Evolutionary conservation across 2,888 invertebrate species (phyloP), one percentile per base, ranked within the genome.

Genomic region (Caenorhabditis panamensis): DNA sequence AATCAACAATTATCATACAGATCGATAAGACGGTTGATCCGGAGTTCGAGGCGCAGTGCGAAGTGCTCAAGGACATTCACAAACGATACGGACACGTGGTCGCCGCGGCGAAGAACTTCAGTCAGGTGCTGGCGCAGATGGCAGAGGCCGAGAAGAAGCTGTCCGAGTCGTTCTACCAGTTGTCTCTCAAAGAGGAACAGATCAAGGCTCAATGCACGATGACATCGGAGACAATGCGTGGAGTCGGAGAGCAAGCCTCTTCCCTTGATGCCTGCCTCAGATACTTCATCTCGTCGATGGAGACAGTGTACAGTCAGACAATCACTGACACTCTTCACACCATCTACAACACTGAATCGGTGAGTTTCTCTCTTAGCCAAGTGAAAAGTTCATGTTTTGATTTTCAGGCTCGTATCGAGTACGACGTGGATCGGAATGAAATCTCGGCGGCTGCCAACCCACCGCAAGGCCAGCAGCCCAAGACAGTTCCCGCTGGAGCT

Each of bases 361-460:
- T 95, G 44, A 93, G 95, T n/a, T n/a, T n/a, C n/a, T n/a, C n/a
- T n/a, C n/a, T n/a, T n/a, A n/a, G n/a, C n/a, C n/a, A n/a, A n/a
- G n/a, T n/a, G n/a, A n/a, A n/a, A n/a, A n/a, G n/a, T n/a, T n/a
- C n/a, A n/a, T n/a, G n/a, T n/a, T n/a, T n/a, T n/a, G n/a, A n/a
- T n/a, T n/a, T n/a, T n/a, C 76, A 85, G 84, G 87, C 88, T 18
- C 91, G 96, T 92, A 94, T 98, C 92, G 97, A 98, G 92, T 98
- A 96, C 92, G 98, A 99, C 93, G 98, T 98, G 59, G 97, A 97
- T 92, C 94, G 97, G 91, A 95, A 95, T 91, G 98, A 98, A 92
- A 92, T 97, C 89, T 96, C 97, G 92, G 93, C 77, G 1, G 61
- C 62, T 31, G 11, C 56, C 1, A 72, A 72, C 24, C 67, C 75